phyloP scores from a whole-genome alignment of 2,888 invertebrate genomes.

The Galeruca laticollis region DNA sequence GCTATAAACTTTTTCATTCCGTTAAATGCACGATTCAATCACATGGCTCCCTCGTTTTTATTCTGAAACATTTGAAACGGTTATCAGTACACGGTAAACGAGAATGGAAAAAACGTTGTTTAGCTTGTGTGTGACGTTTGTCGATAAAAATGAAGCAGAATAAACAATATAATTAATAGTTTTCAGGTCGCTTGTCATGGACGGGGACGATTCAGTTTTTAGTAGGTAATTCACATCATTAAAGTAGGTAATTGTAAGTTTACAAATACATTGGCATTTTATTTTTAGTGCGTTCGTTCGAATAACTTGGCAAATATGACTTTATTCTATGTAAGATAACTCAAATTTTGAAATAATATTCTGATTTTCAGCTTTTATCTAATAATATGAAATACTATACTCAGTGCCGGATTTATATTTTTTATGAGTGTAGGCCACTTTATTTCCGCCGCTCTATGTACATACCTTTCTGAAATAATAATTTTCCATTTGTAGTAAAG shows the following conservation, averaged over 20 bases:
- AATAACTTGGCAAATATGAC: too few species aligned
- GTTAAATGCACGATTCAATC: conserved; percentile 4
- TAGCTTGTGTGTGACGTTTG: conserved; percentile 42
- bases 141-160: conserved; percentile 48
- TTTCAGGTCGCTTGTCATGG: conserved; percentile 40
- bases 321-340: too few species aligned
- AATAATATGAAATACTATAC: too few species aligned
- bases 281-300: too few species aligned
- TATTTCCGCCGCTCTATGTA: too few species aligned
- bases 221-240: neutral
- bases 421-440: too few species aligned
- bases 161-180: conserved; percentile 51
- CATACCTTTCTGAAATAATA: too few species aligned
- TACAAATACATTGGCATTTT: neutral
- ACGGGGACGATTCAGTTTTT: conserved; percentile 22
- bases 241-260: neutral
- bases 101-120: conserved; percentile 47
- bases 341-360: too few species aligned
- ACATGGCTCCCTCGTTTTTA: conserved; percentile 32
- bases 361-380: too few species aligned
- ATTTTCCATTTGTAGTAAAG: too few species aligned
- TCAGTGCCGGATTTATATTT: too few species aligned
- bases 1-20: conserved; percentile 66
- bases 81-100: conserved; percentile 24
- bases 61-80: conserved; percentile 26